Evolutionary conservation across 2,797 vertebrate species (phyloP), one percentile per base, ranked within the genome.

Genomic region (Rhinogobio ventralis): DNA sequence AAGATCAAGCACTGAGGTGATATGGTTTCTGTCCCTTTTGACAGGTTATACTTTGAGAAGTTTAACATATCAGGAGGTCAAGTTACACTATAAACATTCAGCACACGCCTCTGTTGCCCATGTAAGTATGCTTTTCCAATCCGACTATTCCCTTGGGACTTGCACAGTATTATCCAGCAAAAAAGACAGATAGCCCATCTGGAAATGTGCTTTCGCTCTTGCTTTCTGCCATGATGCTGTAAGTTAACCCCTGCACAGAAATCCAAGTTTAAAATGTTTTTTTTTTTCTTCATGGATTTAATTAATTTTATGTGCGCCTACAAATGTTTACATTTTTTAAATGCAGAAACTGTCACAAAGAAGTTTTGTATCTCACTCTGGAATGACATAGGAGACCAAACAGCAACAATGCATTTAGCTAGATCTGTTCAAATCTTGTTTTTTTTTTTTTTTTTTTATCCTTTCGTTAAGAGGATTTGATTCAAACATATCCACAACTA

Each of bases 381-480:
- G 30, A 69, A 64, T 55, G 49, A n/a, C 10, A 49, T 10, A 36
- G 33, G 20, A 57, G n/a, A 60, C 62, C 51, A 45, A 62, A 49
- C 51, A 62, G 53, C 62, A 74, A 85, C 83, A 72, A 71, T 86
- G 81, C 69, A 42, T 83, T 72, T 55, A 81, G 33, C 74, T 60
- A 72, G 74, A 91, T 92, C 89, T 81, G 81, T 25, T 87, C 17
- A 46, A 88, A 87, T 88, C 86, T 91, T 91, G 30, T 82, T 88
- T 86, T 87, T 77, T 17, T n/a, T n/a, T n/a, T 85, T 69, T 82
- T 83, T 53, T 91, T 91, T 90, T 87, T 92, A 94, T 93, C 91
- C 89, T 83, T 28, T 28, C 36, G 30, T 91, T 94, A 93, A 94
- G 92, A 93, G 92, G 93, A 93, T 94, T 94, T 88, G 28, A 89